A percentile compares a stretch with the other conserved stretches of the same genome.
These are phyloP conservation scores for Salvator merianae DNA, from an alignment of 2,113 vertebrate species.

Conservation along the genomic window DNA sequence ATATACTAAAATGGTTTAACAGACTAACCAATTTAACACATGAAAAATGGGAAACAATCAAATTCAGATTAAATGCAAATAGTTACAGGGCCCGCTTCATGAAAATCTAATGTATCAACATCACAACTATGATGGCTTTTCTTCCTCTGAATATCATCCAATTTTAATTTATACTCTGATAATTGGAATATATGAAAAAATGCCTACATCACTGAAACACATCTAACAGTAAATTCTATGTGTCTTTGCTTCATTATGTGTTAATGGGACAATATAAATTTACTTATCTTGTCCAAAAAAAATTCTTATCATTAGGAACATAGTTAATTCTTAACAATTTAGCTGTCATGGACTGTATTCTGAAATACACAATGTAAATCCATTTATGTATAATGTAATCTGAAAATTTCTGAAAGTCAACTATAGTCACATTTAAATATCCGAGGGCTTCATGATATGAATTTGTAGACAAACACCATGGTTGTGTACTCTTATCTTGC, in stretches of 20 bases:
- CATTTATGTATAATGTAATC: background rate
- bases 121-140: background rate
- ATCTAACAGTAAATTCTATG: background rate
- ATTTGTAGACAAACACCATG: background rate
- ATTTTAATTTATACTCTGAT: constrained; percentile 19
- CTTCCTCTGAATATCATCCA: constrained; percentile 17
- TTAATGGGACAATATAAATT: background rate
- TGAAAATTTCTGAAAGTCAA: background rate
- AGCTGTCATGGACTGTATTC: background rate
- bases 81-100: background rate
- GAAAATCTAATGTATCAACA: constrained; percentile 1
- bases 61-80: constrained; percentile 22
- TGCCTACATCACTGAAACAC: background rate
- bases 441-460: background rate
- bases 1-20: background rate
- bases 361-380: background rate
- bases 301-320: background rate
- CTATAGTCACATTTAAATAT: background rate
- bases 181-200: constrained; percentile 20
- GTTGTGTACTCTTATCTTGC: background rate
- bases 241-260: background rate
- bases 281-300: background rate
- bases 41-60: background rate
- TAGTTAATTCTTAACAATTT: background rate
- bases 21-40: background rate